Evolutionary conservation across 2,888 invertebrate genomes (phyloP).

Genomic region (Empis stercorea): DNA sequence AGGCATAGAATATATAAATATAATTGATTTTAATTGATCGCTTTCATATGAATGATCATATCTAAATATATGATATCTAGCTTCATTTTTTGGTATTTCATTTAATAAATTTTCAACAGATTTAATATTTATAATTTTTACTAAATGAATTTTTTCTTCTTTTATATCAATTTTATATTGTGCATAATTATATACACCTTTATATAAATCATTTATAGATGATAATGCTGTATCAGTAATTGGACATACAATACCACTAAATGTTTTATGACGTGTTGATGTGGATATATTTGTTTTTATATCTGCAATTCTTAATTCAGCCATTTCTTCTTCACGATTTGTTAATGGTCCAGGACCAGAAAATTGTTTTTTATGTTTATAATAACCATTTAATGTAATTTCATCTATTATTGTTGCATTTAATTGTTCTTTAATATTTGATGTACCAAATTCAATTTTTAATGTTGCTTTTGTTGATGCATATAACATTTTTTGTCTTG

Average conservation of each 20-base stretch:
- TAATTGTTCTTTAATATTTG: conserved; percentile 85
- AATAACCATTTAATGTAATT: conserved; percentile 67
- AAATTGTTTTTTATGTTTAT: conserved; percentile 60
- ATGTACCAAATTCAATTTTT: conserved; percentile 92
- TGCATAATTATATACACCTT: too few relatives aligned
- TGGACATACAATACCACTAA: conserved; percentile 84
- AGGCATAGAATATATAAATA: conserved; percentile 98
- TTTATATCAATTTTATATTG: conserved; percentile 76
- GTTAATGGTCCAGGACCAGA: conserved; percentile 85
- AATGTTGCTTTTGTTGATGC: conserved; percentile 96
- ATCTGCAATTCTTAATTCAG: conserved; percentile 33
- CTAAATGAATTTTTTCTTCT: conserved; percentile 77
- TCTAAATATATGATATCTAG: conserved; percentile 73
- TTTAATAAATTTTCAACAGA: conserved; percentile 54
- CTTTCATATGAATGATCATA: conserved; percentile 91
- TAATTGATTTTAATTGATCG: conserved; percentile 71
- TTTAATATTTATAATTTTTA: conserved; percentile 52
- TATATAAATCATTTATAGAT: too few relatives aligned
- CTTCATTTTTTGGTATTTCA: conserved; percentile 64
- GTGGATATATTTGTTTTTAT: conserved; percentile 56
- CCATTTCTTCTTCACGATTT: conserved; percentile 70
- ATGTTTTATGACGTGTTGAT: conserved; percentile 69
- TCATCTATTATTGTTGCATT: conserved; percentile 81
- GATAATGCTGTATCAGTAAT: conserved; percentile 39
- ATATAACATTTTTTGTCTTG: conserved; percentile 93